Conservation (phyloP, 2,113 vertebrate genomes). For the Lepus europaeus region DNA sequence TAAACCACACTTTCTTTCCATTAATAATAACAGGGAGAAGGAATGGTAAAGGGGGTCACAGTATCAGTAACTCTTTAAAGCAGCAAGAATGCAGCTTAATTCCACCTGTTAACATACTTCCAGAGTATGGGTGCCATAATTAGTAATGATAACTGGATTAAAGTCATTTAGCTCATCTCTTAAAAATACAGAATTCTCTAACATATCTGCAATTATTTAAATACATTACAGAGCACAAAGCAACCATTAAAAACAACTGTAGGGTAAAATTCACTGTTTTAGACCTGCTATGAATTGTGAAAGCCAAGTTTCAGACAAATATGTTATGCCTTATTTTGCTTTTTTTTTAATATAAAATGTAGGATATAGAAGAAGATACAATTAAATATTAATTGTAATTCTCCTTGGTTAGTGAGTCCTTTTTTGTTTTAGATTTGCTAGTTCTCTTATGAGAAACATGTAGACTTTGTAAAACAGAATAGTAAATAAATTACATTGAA, state of each 20-base stretch:
- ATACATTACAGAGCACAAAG: neutral
- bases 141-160: neutral
- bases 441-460: neutral
- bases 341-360: neutral
- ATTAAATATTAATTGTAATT: neutral
- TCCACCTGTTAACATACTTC: neutral
- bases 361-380: neutral
- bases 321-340: neutral
- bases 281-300: neutral
- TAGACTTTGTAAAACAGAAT: neutral
- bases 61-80: constrained; percentile 54
- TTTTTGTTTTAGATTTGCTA: neutral
- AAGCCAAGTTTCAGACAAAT: neutral
- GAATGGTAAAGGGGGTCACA: constrained; percentile 33
- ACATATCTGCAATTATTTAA: neutral
- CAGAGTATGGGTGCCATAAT: neutral
- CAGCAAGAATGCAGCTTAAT: constrained; percentile 35
- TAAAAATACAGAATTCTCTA: neutral
- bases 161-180: neutral
- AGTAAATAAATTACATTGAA: neutral
- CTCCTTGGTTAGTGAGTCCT: neutral
- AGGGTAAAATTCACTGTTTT: neutral
- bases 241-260: neutral
- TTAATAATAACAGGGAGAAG: constrained; percentile 43
- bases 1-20: constrained; percentile 67